Evolutionary conservation across 2,888 invertebrate species (phyloP), one percentile per base, ranked within the genome.

Genomic region (Flexamia atlantica): DNA sequence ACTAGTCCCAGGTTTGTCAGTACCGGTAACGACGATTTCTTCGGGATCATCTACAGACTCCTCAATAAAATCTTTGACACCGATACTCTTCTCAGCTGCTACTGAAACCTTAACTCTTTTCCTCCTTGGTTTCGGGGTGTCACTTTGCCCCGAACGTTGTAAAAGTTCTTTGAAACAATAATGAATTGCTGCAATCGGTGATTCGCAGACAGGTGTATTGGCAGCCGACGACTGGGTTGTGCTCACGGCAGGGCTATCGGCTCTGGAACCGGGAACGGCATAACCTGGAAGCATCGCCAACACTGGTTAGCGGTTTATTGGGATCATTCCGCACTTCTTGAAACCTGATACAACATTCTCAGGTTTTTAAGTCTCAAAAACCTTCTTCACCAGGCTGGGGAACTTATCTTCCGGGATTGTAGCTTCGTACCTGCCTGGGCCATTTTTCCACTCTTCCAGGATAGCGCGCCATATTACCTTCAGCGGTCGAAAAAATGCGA

Each of bases 321-420:
- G 87, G 83, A 85, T 87, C 83, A 88, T 87, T 30, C 88, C 88
- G 64, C 88, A 87, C 84, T 87, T 87, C 70, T 81, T 68, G 84
- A 89, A 89, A n/a, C 88, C 88, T 83, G 83, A 46, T 20, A 53
- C 9, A 23, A 83, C 42, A 83, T 83, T 79, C 10, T 30, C 36
- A 23, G 10, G 7, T 40, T 42, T 36, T 30, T 28, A 42, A 7
- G 50, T 72, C n/a, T 28, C 50, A 32, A 32, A 85, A 14, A 42
- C 23, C 28, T 81, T 64, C 46, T 85, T 85, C 0, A 84, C 68
- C 25, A 85, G 40, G 28, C 57, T 14, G 10, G 80, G 83, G 60
- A 83, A 83, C 20, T 28, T n/a, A 46, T 57, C 64, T 28, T 83
- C 64, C 23, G 80, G 28, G 32, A 83, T 3, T 0, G 42, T 20